Conservation (phyloP, 2,113 vertebrate species). For the Formicarius rufipectus region DNA sequence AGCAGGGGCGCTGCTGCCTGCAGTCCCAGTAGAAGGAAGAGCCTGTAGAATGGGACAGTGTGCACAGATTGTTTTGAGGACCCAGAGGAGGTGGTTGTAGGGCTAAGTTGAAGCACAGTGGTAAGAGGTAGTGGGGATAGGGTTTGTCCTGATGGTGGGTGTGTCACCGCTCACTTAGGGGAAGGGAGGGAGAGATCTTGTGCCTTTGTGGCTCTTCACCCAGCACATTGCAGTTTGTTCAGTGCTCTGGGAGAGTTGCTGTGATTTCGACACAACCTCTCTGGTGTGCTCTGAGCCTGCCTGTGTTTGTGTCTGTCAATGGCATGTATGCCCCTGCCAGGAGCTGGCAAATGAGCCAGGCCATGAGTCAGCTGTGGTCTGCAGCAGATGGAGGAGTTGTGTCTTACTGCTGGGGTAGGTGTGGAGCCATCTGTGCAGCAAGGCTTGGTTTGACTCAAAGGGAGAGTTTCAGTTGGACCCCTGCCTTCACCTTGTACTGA, state of each 20-base stretch:
- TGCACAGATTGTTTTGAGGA: background rate
- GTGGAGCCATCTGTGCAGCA: constrained; percentile 12
- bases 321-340: background rate
- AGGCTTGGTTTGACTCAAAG: constrained; percentile 8
- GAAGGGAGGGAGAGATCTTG: background rate
- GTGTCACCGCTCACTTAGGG: background rate
- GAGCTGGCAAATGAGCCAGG: constrained; percentile 12
- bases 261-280: background rate
- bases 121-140: background rate
- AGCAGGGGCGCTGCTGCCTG: background rate
- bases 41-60: background rate
- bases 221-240: background rate
- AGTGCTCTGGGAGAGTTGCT: background rate
- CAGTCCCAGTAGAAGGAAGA: background rate
- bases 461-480: constrained; percentile 16
- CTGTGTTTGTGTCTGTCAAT: background rate
- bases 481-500: constrained; percentile 1
- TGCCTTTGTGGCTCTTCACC: background rate
- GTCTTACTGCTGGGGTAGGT: constrained; percentile 50
- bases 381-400: constrained; percentile 45
- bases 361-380: constrained; percentile 7
- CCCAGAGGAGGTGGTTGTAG: background rate
- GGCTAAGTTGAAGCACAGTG: background rate
- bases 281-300: background rate
- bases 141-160: background rate